Conservation (phyloP, 1,140 invertebrate species). For the Calosoma granatense region DNA sequence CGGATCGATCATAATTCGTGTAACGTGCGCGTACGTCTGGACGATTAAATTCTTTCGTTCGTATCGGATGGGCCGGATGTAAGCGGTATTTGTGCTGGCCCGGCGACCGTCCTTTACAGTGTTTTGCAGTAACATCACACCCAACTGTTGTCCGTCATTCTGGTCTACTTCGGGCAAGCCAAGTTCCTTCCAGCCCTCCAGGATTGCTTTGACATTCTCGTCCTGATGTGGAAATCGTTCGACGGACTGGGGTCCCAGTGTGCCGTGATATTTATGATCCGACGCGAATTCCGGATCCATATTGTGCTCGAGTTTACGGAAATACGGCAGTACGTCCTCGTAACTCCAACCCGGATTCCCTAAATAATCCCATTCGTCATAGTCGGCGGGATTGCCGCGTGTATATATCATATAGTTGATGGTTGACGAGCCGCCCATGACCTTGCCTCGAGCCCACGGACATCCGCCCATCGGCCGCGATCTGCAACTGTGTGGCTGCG, state of each 20-base stretch:
- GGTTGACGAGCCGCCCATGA: conserved; percentile 42
- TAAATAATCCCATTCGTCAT: conserved; percentile 40
- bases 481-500: conserved; percentile 37
- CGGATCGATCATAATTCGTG: conserved; percentile 60
- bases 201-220: conserved; percentile 39
- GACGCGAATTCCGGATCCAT: conserved; percentile 32
- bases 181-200: conserved; percentile 48
- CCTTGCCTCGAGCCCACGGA: conserved; percentile 40
- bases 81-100: conserved; percentile 60
- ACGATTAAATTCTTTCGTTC: conserved; percentile 61
- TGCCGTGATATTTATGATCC: conserved; percentile 42
- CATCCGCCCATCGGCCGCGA: conserved; percentile 34
- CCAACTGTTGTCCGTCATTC: conserved; percentile 43
- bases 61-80: conserved; percentile 56
- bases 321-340: conserved; percentile 41
- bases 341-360: conserved; percentile 41
- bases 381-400: conserved; percentile 40
- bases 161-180: conserved; percentile 44
- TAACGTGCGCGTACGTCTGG: conserved; percentile 56
- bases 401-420: conserved; percentile 46
- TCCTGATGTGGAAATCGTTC: conserved; percentile 51
- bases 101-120: conserved; percentile 51
- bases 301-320: conserved; percentile 43
- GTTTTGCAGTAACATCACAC: conserved; percentile 46
- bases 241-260: conserved; percentile 48